Conservation (phyloP, 2,113 vertebrate species). For the Varanus komodoensis region DNA sequence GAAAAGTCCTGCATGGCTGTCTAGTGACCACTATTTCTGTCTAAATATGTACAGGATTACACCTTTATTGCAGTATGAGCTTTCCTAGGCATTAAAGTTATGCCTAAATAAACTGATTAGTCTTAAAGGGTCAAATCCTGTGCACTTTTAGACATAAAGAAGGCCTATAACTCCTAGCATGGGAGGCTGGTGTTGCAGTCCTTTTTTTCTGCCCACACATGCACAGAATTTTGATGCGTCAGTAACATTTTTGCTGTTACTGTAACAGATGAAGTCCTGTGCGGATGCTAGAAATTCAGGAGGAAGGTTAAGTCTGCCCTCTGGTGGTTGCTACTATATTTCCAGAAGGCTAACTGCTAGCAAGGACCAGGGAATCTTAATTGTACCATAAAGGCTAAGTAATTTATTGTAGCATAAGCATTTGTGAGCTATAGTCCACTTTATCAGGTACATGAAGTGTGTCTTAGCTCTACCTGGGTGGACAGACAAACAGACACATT, state of each 20-base stretch:
- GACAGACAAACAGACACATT: neutral
- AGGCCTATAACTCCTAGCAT: too few species aligned
- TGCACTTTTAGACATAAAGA: too few species aligned
- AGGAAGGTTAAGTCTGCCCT: constrained; percentile 5
- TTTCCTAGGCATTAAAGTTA: neutral
- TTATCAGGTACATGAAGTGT: neutral
- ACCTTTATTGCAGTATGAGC: neutral
- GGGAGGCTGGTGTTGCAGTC: too few species aligned
- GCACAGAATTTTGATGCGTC: too few species aligned
- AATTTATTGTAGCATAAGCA: neutral
- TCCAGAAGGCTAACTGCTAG: neutral
- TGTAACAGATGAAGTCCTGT: neutral
- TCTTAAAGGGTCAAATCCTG: neutral
- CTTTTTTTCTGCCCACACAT: too few species aligned
- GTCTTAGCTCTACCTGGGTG: neutral
- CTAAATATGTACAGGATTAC: too few species aligned
- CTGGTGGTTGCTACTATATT: constrained; percentile 13
- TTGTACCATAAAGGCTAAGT: neutral
- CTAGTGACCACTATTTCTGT: too few species aligned
- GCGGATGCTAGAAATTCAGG: neutral
- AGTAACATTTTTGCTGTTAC: neutral
- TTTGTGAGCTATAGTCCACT: neutral
- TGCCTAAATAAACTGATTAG: neutral
- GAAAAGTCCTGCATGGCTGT: too few species aligned
- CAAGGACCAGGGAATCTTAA: neutral